Base-by-base conservation (phyloP, 2,797 vertebrate species). In the Acanthurus tractus region DNA sequence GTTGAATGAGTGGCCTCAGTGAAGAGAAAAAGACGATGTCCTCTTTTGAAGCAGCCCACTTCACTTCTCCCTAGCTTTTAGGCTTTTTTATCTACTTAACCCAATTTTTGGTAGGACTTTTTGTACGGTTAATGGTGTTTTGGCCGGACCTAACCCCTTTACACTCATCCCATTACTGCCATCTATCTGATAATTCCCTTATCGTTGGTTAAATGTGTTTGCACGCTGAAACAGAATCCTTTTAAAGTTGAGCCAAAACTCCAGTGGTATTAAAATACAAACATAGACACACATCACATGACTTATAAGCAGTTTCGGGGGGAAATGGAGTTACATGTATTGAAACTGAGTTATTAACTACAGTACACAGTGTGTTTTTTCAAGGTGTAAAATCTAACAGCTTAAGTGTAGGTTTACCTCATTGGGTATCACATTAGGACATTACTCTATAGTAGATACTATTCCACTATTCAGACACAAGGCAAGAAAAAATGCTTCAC, bases 121-220 rank as follows among this genome's bases (percentile, higher is more conserved):
- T 79, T 76, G 56, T 82, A 48, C 62, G 45, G 56, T 62, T 82
- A 72, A 79, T 40, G 36, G n/a, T 56, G 61, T 73, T 74, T 64
- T 22, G n/a, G 40, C 4, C 9, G 14, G 40, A 54, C 58, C 58
- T 73, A 78, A 79, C 50, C 63, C 38, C 71, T 81, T 83, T 61
- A 72, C 56, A 44, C 52, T 70, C 46, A 48, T 71, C 71, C 20
- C 57, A 81, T 84, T 70, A 76, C 69, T 44, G 67, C 53, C 61
- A 36, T 77, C 69, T 23, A 55, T 85, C 76, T 78, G 78, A 86
- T 84, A 29, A 83, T 76, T 77, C 56, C 54, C 64, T 76, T 65
- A 80, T 83, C 65, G 11, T 63, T 61, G 64, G 48, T 83, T 74
- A 82, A 76, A 73, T 59, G 14, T 73, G 50, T 83, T 74, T 76